Conservation (phyloP, 2,797 vertebrate genomes). For the Sebastes flavidus region DNA sequence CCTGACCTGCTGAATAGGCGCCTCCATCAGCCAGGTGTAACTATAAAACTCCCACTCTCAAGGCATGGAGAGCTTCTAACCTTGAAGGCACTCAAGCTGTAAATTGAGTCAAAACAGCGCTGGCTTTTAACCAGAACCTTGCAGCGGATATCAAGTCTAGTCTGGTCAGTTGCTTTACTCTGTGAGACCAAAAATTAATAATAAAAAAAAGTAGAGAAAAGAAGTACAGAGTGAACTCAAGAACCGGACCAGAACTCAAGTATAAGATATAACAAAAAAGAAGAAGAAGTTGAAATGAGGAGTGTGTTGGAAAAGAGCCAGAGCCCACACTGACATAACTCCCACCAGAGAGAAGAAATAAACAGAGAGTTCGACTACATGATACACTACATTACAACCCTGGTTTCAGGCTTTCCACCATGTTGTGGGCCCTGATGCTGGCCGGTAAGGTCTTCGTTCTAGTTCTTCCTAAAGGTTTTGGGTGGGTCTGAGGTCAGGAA, state of each 20-base stretch:
- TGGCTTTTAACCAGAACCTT: constrained; percentile 60
- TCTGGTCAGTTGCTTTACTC: constrained; percentile 34
- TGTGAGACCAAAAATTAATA: neutral
- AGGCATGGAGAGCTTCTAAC: constrained; percentile 37
- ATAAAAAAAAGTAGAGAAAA: neutral
- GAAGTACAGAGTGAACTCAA: neutral
- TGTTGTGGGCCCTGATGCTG: too few species aligned
- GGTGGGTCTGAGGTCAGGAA: too few species aligned
- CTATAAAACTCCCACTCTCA: constrained; percentile 41
- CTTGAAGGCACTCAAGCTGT: constrained; percentile 64
- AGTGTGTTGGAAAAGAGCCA: neutral
- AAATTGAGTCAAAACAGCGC: constrained; percentile 56
- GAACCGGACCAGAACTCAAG: neutral
- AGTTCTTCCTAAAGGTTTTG: too few species aligned
- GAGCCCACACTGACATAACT: neutral
- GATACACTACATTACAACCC: neutral
- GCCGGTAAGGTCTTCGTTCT: too few species aligned
- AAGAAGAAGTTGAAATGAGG: neutral
- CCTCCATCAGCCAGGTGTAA: constrained; percentile 52
- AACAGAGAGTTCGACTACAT: neutral
- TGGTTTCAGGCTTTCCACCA: too few species aligned
- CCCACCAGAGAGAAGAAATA: neutral
- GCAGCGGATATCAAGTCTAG: constrained; percentile 7
- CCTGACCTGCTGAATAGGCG: constrained; percentile 40
- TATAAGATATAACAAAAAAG: neutral